Conservation (phyloP, 1,140 invertebrate species). For the Idris sp. region DNA sequence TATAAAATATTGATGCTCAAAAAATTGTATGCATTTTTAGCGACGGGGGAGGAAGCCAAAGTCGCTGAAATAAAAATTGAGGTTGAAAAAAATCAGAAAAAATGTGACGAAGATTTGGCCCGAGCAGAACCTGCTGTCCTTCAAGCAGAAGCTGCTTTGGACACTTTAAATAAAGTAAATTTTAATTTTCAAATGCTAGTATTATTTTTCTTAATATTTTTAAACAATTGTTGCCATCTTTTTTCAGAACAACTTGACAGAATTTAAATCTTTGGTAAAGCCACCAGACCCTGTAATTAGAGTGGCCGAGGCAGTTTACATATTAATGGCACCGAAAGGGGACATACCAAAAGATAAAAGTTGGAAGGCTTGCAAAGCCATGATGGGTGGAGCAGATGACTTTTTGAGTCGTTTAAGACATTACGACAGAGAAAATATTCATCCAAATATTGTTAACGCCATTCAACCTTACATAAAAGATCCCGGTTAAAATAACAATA, state of each 20-base stretch:
- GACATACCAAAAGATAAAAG: constrained; percentile 94
- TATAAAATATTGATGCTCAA: constrained; percentile 21
- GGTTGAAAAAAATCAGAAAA: constrained; percentile 89
- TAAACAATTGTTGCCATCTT: too few species aligned
- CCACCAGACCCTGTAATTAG: constrained; percentile 90
- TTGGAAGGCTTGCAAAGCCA: constrained; percentile 93
- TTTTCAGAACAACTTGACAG: constrained; percentile 89
- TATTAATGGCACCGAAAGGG: constrained; percentile 89
- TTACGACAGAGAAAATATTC: constrained; percentile 97
- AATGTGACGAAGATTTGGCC: constrained; percentile 92
- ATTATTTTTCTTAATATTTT: too few species aligned
- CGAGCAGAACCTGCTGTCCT: constrained; percentile 94
- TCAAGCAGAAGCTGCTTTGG: constrained; percentile 92
- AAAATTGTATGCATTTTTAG: constrained; percentile 66
- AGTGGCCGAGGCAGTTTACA: constrained; percentile 91
- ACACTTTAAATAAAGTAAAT: constrained; percentile 93
- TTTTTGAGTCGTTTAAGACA: constrained; percentile 92
- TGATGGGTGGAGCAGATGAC: constrained; percentile 91
- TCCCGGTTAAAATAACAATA: too few species aligned
- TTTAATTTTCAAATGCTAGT: neutral
- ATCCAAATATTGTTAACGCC: constrained; percentile 89
- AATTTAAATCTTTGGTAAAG: constrained; percentile 94
- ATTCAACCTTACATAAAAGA: constrained; percentile 79
- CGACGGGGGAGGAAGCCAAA: constrained; percentile 91
- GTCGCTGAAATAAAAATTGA: constrained; percentile 93